Conservation (phyloP, 2,113 vertebrate genomes). For the Zosterops borbonicus region DNA sequence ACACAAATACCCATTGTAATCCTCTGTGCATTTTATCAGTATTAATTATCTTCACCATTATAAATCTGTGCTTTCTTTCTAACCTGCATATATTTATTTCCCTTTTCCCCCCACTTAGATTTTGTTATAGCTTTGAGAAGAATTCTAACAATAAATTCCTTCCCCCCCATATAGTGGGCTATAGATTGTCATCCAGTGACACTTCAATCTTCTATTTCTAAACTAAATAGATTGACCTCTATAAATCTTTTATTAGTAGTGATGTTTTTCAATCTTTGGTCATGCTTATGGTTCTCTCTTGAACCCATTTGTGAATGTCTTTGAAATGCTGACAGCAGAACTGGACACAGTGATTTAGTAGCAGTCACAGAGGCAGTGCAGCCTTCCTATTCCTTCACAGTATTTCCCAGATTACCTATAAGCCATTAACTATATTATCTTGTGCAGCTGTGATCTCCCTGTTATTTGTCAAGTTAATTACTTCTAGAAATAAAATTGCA, state of each 20-base stretch:
- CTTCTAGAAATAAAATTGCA: not conserved
- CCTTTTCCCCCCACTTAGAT: not conserved
- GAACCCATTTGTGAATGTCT: constrained; percentile 31
- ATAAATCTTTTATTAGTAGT: constrained; percentile 35
- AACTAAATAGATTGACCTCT: constrained; percentile 14
- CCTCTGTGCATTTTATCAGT: not conserved
- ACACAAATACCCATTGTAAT: not conserved
- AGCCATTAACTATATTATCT: not conserved
- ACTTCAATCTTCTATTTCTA: constrained; percentile 13
- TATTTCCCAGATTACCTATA: not conserved
- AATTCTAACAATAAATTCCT: not conserved
- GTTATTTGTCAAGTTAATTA: not conserved
- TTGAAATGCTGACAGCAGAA: constrained; percentile 30
- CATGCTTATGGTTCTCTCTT: constrained; percentile 8
- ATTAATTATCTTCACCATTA: not conserved
- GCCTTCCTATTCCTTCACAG: not conserved
- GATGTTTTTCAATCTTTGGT: constrained; percentile 22
- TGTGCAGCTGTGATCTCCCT: not conserved
- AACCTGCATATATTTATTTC: not conserved
- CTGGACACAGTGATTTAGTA: constrained; percentile 24
- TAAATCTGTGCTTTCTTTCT: not conserved
- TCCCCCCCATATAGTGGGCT: not conserved
- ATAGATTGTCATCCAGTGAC: not conserved
- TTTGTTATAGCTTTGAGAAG: not conserved
- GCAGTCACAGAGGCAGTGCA: not conserved